Evolutionary conservation across 2,797 vertebrate species (phyloP), one percentile per base, ranked within the genome.

Genomic region (Dermochelys coriacea): DNA sequence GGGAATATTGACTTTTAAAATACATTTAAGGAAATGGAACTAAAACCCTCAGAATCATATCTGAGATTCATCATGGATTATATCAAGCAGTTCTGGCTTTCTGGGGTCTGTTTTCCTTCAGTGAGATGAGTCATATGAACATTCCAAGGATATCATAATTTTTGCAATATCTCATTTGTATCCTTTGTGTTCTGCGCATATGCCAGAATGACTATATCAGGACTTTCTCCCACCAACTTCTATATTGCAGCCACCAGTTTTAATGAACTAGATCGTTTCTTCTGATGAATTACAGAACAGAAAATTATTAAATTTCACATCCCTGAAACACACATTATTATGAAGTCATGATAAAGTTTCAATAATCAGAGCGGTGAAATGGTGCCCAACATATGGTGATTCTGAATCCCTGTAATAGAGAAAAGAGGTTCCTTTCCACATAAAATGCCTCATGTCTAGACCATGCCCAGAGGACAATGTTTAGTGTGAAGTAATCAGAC

Each of bases 121-220:
- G 2, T 82, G 55, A 82, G 71, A 86, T 37, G 8, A 57, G 51
- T 18, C 34, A 91, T 51, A 41, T 5, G 37, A 95, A 29, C 0
- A 1, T n/a, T 93, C 52, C 84, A 84, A 93, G 90, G 94, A 80
- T 80, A 85, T 78, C 55, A 61, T 41, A 80, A 57, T 85, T 84
- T 75, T 91, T 91, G 87, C 84, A 96, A 87, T 83, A 82, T 91
- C 89, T 94, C 51, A 86, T 96, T 95, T 93, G 10, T 47, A 93
- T 91, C 89, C 82, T 91, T 93, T 85, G 82, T n/a, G 57, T 11
- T 29, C 90, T 49, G 55, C 18, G 37, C 37, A 64, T 82, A 80
- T 77, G 80, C 80, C 93, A 95, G 85, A 82, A 84, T 7, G 81
- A 85, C 16, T 27, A 79, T n/a, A 61, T 78, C 31, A 29, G 54